These are phyloP conservation scores for Microctonus aethiopoides DNA, from an alignment of 2,888 invertebrate genomes.

Conservation along the genomic window DNA sequence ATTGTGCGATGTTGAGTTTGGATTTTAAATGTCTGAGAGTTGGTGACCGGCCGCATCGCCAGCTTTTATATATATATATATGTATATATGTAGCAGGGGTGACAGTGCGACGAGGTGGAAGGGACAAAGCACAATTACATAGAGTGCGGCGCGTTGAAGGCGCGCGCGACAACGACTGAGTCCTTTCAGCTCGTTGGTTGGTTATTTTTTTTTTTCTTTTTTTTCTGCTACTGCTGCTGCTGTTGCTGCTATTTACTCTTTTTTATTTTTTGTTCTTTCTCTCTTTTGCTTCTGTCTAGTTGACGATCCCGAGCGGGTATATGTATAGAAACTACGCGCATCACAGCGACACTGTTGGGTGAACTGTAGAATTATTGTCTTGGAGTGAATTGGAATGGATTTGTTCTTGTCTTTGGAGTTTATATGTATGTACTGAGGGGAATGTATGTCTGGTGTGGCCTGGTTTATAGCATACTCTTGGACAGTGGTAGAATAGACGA, in stretches of 20 bases:
- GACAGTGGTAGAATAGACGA: background rate
- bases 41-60: background rate
- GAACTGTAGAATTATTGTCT: constrained; percentile 22
- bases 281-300: constrained; percentile 7
- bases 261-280: constrained; percentile 28
- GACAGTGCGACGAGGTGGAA: constrained; percentile 50
- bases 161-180: constrained; percentile 38
- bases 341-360: background rate
- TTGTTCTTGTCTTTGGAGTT: constrained; percentile 16
- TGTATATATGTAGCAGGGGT: constrained; percentile 41
- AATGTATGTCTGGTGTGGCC: background rate
- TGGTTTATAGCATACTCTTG: constrained; percentile 10
- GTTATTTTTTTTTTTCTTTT: constrained; percentile 27
- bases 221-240: constrained; percentile 26
- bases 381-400: constrained; percentile 28
- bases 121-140: constrained; percentile 58
- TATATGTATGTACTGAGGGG: background rate
- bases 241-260: constrained; percentile 21
- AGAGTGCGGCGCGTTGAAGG: constrained; percentile 58
- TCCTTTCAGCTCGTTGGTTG: constrained; percentile 36
- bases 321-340: background rate
- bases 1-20: constrained; percentile 35
- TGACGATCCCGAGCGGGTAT: background rate
- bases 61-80: no score
- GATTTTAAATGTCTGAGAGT: constrained; percentile 56